Conservation (phyloP, 2,888 invertebrate genomes). For the Allophyes oxyacanthae region DNA sequence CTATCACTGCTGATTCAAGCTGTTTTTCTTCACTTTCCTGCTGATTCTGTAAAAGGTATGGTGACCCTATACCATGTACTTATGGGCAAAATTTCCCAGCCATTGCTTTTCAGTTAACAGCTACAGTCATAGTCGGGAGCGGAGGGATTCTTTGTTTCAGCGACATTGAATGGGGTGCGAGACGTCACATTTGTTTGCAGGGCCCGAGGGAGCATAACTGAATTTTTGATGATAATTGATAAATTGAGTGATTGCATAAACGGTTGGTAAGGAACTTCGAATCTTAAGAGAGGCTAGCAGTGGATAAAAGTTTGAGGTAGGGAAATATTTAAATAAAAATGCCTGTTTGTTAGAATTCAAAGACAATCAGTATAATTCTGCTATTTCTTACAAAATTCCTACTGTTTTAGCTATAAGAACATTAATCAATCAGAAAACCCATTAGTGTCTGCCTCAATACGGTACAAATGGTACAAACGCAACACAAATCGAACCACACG, state of each 20-base stretch:
- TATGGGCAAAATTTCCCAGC: neutral
- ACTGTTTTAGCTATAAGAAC: too few relatives aligned
- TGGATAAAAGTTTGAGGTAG: too few relatives aligned
- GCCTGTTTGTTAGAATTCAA: too few relatives aligned
- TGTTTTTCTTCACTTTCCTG: too few relatives aligned
- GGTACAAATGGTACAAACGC: conserved; percentile 10
- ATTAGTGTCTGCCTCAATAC: conserved; percentile 7
- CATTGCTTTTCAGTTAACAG: conserved; percentile 17
- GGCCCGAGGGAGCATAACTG: neutral
- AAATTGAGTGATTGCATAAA: neutral
- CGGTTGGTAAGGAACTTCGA: too few relatives aligned
- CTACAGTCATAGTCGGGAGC: neutral
- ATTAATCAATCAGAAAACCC: conserved; percentile 12
- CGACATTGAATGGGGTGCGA: conserved; percentile 28
- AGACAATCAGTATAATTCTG: too few relatives aligned
- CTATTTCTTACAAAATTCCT: too few relatives aligned
- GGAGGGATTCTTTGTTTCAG: conserved; percentile 14
- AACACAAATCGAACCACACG: conserved; percentile 22
- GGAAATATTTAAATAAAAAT: too few relatives aligned
- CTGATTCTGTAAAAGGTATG: neutral
- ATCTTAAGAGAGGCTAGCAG: too few relatives aligned
- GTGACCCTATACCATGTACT: neutral
- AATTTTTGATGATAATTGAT: neutral
- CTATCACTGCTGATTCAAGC: too few relatives aligned
- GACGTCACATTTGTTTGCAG: conserved; percentile 3